Base-by-base conservation (phyloP, 2,888 invertebrate species). In the Noctua pronuba region DNA sequence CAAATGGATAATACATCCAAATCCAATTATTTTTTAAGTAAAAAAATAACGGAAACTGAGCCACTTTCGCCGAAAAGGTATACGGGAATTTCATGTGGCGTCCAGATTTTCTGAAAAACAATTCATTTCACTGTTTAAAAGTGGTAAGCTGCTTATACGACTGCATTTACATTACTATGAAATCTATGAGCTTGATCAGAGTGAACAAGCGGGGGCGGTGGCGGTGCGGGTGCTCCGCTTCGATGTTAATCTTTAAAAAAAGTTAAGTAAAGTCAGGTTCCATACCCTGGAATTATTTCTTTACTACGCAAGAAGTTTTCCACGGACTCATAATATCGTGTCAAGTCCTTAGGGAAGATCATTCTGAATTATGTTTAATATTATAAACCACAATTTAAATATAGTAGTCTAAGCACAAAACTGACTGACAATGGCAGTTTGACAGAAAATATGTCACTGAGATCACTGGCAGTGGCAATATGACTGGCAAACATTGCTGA, bases 71-170 rank as follows among this genome's bases (percentile, higher is more conserved):
- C 1, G 98, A 95, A 46, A 98, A 92, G 0, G 99, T 99, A 93
- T 99, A 99, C 0, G 99, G 99, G 93, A 96, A 99, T 93, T 98
- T 98, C 99, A 99, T 99, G 70, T 98, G 98, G 78, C 98, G 97
- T 75, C 97, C 97, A 74, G 96, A 95, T 89, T 95, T 95, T 46
- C 96, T 96, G 92, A 73, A 94, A 79, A 71, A 62, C 2, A 69
- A 67, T 73, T 21, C 24, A 79, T n/a, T 65, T 65, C 16, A 28
- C 18, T 35, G 24, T 70, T 65, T 11, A 21, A 74, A 60, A 46
- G 21, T 21, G 35, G 2, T 16, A 4, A 44, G 16, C 28, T 60
- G 46, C 21, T 1, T 28, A 18, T 2, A 11, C 13, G 18, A 24
- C 6, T 24, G 49, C 2, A 8, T 41, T 41, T n/a, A n/a, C 11